Base-by-base conservation (phyloP, 2,113 vertebrate genomes). In the Corythoichthys intestinalis region DNA sequence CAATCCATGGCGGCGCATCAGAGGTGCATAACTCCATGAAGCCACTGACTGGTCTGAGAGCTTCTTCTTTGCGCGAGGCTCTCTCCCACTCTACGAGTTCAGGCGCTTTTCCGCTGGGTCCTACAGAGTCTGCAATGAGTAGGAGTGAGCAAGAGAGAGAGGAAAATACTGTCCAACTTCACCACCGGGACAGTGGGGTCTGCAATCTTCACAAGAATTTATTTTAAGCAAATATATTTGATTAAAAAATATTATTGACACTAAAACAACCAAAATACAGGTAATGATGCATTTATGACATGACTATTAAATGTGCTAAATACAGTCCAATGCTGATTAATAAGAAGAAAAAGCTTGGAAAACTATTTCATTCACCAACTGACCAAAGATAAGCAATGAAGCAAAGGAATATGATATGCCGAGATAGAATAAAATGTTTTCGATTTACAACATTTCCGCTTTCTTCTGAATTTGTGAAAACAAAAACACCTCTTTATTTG, bases 1-100 rank as follows among this genome's bases (percentile, higher is more conserved):
- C 93, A 93, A 90, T 94, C 95, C 96, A 96, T 97, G 93, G 92
- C 93, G 92, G 93, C 88, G 91, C 90, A 91, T 94, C 92, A 94
- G 92, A 91, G 93, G 93, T 87, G 77, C 95, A 96, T 93, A 94
- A 93, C 95, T 95, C 92, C 94, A 91, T 88, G 91, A 91, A 94
- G 94, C 94, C 94, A 93, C 93, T 92, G 93, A 93, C 93, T 91
- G 93, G 90, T 92, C 91, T 93, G 94, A 90, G 90, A 84, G 91
- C 92, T 84, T 84, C 84, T 79, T 48, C 80, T 85, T 78, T 65
- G 71, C 78, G 65, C 85, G 65, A 79, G 67, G 71, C 83, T 72
- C 66, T 82, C 88, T 72, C 87, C 44, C 83, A 58, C 81, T 85
- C 87, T 80, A 80, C 77, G 64, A 63, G 60, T 77, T 70, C 73